Evolutionary conservation across 1,140 invertebrate genomes (phyloP).

Genomic region (Pogonomyrmex californicus): DNA sequence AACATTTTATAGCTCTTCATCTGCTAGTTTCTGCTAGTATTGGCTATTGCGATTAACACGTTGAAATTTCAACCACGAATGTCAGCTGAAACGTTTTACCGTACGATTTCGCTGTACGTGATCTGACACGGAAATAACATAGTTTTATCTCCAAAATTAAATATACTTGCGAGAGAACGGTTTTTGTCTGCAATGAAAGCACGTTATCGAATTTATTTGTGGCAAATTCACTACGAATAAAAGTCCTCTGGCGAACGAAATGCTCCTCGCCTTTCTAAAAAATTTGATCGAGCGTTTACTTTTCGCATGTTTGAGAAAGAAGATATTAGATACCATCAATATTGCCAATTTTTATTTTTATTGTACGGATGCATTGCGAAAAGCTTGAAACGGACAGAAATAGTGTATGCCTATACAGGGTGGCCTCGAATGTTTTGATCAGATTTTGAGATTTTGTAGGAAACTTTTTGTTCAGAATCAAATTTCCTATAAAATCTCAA

Average conservation of each 20-base stretch:
- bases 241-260: constrained; percentile 21
- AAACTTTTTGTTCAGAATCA: no score
- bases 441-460: no score
- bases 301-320: neutral
- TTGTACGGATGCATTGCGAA: neutral
- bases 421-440: no score
- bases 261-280: constrained; percentile 26
- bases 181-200: constrained; percentile 50
- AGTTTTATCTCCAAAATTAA: constrained; percentile 47
- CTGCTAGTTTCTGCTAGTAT: neutral
- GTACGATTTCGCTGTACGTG: constrained; percentile 47
- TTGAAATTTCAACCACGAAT: constrained; percentile 51
- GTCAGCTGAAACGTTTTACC: constrained; percentile 41
- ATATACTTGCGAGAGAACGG: constrained; percentile 52
- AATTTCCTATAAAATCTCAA: no score
- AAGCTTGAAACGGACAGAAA: neutral
- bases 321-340: constrained; percentile 23
- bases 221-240: constrained; percentile 17
- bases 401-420: neutral
- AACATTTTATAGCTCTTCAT: neutral
- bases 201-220: constrained; percentile 60
- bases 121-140: constrained; percentile 46
- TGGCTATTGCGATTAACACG: constrained; percentile 21
- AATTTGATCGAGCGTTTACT: constrained; percentile 33
- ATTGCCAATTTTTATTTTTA: constrained; percentile 9